Base-by-base conservation (phyloP, 2,888 invertebrate species). In the Lepas anatifera region DNA sequence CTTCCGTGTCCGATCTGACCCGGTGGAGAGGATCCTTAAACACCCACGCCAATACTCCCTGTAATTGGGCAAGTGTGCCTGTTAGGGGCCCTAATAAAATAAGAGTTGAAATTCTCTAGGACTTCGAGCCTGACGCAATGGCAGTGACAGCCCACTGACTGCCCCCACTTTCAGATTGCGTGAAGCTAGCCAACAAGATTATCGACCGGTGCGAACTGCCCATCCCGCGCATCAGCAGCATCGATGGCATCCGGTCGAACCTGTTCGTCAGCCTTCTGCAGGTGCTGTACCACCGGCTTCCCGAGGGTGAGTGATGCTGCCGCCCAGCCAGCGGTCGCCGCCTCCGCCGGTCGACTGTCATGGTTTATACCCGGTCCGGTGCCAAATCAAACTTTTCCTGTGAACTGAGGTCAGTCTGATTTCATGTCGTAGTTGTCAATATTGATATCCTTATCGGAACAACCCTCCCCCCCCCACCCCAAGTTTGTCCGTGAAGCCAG, bases 231-330 rank as follows among this genome's bases (percentile, higher is more conserved):
- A 18, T 58, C 13, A 58, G 32, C 22, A 35, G 58, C 58, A 58
- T 58, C 22, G 58, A 58, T 35, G 58, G 58, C 58, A 58, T 58
- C 22, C 58, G 58, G 32, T 58, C 58, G 32, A 58, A 58, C 58
- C 22, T 58, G 58, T 58, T 58, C 32, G 18, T 18, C 32, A 58
- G 58, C 35, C 58, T 58, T 6, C 35, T 58, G 58, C 58, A 58
- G 35, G 35, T 58, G 22, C 58, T 58, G 13, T 58, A 58, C 58
- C 58, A 58, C 22, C 18, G 35, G 22, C 22, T 58, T 8, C 58
- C 58, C 1, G 58, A 58, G 25, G 58, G 58, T 58, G 22, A 35
- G 58, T 7, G n/a, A n/a, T n/a, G n/a, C n/a, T n/a, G n/a, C n/a
- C n/a, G n/a, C n/a, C n/a, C n/a, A n/a, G n/a, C n/a, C n/a, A n/a